Conservation (phyloP, 2,797 vertebrate species). For the Gadopsis marmoratus region DNA sequence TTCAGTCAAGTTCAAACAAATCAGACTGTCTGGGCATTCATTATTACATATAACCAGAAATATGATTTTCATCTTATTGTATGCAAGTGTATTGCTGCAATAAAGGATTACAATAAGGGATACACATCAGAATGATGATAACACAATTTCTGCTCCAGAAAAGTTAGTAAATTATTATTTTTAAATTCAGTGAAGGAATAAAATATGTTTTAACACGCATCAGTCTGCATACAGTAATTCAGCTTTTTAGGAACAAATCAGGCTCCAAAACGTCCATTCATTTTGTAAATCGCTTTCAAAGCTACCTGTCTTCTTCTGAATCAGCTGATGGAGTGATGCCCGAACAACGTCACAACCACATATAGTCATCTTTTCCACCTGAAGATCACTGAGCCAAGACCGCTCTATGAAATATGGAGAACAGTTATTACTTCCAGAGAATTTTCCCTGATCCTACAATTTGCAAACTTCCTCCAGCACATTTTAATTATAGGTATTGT, state of each 20-base stretch:
- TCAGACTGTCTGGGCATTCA: neutral
- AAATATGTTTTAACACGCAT: neutral
- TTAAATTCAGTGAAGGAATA: neutral
- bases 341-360: conserved; percentile 6
- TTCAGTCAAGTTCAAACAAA: neutral
- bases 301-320: neutral
- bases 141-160: neutral
- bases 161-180: neutral
- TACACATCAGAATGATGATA: neutral
- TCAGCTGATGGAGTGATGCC: neutral
- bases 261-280: neutral
- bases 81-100: neutral
- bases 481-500: conserved; percentile 81
- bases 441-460: conserved; percentile 67
- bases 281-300: neutral
- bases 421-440: conserved; percentile 59
- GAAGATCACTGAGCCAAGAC: conserved; percentile 26
- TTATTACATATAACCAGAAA: neutral
- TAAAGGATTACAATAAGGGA: too few relatives aligned
- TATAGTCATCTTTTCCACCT: conserved; percentile 35
- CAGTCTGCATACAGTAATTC: neutral
- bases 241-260: neutral
- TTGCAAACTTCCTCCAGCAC: conserved; percentile 74
- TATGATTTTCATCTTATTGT: neutral
- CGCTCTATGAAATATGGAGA: conserved; percentile 42